Percentiles rank a stretch among this genome's conserved stretches.
These are phyloP conservation scores for Podilymbus podiceps DNA, from an alignment of 2,113 vertebrate species.

Conservation along the genomic window DNA sequence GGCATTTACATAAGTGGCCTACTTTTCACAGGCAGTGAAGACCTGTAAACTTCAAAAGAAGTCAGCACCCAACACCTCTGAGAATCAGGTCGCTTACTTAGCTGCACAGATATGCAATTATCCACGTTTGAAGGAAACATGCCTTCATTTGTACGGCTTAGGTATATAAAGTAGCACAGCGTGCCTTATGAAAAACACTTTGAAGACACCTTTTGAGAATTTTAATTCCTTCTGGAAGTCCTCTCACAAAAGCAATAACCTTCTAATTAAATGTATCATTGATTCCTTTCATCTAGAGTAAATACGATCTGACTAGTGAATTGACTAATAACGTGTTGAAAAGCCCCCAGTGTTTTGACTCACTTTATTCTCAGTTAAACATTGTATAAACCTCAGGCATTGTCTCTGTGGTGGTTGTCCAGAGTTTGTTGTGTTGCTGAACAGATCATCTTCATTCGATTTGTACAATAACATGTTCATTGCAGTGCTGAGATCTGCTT, in stretches of 20 bases:
- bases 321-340: background rate
- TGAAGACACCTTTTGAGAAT: background rate
- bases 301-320: background rate
- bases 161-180: background rate
- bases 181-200: background rate
- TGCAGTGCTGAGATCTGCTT: conserved; percentile 3
- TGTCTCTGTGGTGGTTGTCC: background rate
- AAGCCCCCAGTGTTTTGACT: conserved; percentile 17
- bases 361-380: background rate
- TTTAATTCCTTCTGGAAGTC: conserved; percentile 40
- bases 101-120: background rate
- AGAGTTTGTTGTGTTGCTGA: background rate
- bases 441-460: conserved; percentile 43
- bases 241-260: conserved; percentile 46
- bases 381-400: background rate
- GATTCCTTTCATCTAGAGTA: conserved; percentile 21
- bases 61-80: background rate
- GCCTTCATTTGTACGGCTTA: background rate
- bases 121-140: background rate
- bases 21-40: background rate
- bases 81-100: background rate
- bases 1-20: background rate
- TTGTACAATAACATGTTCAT: conserved; percentile 46
- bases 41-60: background rate
- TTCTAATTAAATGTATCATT: conserved; percentile 52